Conservation (phyloP, 2,113 vertebrate species). For the Scopus umbretta region DNA sequence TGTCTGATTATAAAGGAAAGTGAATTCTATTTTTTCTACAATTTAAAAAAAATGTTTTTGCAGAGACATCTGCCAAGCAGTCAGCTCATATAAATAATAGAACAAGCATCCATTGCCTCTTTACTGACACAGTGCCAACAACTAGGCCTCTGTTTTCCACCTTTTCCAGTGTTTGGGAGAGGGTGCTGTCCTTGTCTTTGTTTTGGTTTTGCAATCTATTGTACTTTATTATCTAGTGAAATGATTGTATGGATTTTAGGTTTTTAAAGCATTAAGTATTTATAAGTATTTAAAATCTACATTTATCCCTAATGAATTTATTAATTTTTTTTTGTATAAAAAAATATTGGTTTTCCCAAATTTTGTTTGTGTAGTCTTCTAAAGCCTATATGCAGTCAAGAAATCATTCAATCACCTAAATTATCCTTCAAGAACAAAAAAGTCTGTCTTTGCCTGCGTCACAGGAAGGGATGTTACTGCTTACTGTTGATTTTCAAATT, state of each 20-base stretch:
- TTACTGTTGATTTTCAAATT: not conserved
- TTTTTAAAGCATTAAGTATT: not conserved
- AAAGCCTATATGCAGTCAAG: not conserved
- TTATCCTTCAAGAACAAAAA: not conserved
- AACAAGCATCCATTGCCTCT: conserved; percentile 57
- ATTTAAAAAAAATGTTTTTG: conserved; percentile 52
- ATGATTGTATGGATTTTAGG: not conserved
- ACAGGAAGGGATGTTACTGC: not conserved
- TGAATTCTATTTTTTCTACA: conserved; percentile 49
- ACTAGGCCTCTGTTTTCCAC: conserved; percentile 25
- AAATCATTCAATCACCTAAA: not conserved
- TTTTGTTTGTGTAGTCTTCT: not conserved
- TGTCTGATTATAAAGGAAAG: conserved; percentile 50
- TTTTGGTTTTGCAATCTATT: not conserved
- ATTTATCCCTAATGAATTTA: not conserved
- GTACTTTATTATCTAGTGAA: conserved; percentile 10
- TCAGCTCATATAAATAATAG: conserved; percentile 66
- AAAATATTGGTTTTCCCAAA: not conserved
- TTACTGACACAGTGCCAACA: conserved; percentile 40
- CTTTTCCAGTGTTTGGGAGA: not conserved
- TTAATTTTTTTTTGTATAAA: not conserved
- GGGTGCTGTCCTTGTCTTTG: not conserved
- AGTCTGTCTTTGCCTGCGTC: not conserved
- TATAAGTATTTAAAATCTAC: not conserved
- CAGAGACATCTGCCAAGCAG: conserved; percentile 63